Evolutionary conservation across 2,888 invertebrate genomes (phyloP), one percentile per base, ranked within the genome.

Genomic region (Dromius quadrimaculatus): DNA sequence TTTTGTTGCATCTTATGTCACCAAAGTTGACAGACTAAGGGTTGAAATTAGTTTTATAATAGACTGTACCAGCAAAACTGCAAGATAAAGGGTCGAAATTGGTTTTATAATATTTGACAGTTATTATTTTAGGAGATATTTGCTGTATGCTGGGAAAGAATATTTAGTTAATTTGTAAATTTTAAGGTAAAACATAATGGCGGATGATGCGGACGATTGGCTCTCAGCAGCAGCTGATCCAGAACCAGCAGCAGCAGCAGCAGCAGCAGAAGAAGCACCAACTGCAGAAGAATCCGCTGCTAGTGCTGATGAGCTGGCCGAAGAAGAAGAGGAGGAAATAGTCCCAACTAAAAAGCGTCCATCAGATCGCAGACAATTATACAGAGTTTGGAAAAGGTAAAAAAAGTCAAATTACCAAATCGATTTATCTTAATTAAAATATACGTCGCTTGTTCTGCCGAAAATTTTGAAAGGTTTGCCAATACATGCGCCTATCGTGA

Each of bases 341-440:
- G 62, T 81, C 82, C 59, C 79, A 81, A 34, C 79, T 80, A 72
- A 78, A 78, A 63, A 81, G 77, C 68, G 76, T 74, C 11, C 80
- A 79, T 65, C 80, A 80, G 74, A 86, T 88, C 76, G 89, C 90
- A 72, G 86, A 87, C 23, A 92, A 66, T 85, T 92, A 74, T 91
- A 90, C 84, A 90, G 88, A 80, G 93, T 94, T 79, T 94, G 94
- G 94, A 92, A 91, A 79, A 89, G 93, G 87, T 90, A 82, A 79
- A 28, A 28, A 28, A 28, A 28, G 8, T 8, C 17, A 3, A 15
- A 28, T n/a, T 28, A 54, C 50, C 13, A 23, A 54, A 54, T 54
- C 50, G 50, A 54, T 54, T 54, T 54, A 28, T 54, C 50, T 28
- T 28, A 13, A 28, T 22, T 45, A 45, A 23, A 54, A 41, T 41